Evolutionary conservation across 1,140 invertebrate genomes (phyloP), one percentile per base, ranked within the genome.

Genomic region (Drosophila ohnishii): DNA sequence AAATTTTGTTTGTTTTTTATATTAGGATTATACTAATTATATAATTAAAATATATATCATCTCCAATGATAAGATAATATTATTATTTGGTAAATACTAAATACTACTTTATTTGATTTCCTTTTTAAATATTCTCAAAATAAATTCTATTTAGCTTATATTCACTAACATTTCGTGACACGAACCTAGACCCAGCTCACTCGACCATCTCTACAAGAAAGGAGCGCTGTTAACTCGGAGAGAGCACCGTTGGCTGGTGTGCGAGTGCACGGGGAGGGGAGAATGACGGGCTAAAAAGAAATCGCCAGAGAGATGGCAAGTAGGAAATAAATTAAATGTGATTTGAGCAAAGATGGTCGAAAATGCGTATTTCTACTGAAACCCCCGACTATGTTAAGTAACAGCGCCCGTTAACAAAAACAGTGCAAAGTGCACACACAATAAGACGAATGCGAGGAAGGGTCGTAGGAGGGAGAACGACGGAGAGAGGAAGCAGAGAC

Each of bases 301-400:
- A 77, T 77, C 75, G 75, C 53, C 44, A 66, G 28, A 69, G 73
- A 35, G 57, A 62, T 34, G 51, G 35, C 55, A 65, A 78, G 74
- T 77, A 78, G 75, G 75, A 78, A 78, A 78, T 78, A 76, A 76
- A 69, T 76, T 66, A 76, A 76, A 44, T 67, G 73, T 56, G 63
- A 67, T 22, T 44, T 8, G 37, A 63, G 50, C 53, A 40, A 74
- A 44, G 64, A 75, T 67, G 72, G 61, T 69, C 32, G 35, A 78
- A 74, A 67, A 76, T 76, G 72, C 63, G 72, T 76, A 67, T 61
- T 69, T 76, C 22, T 39, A 55, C 50, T 22, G 28, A 62, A 77
- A 76, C 63, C 40, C 44, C 37, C 37, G 47, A 51, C 61, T 25
- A 42, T 76, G 75, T 77, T 77, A 76, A 76, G 48, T 71, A 78